phyloP scores from a whole-genome alignment of 1,140 invertebrate genomes.

The Planococcus citri region DNA sequence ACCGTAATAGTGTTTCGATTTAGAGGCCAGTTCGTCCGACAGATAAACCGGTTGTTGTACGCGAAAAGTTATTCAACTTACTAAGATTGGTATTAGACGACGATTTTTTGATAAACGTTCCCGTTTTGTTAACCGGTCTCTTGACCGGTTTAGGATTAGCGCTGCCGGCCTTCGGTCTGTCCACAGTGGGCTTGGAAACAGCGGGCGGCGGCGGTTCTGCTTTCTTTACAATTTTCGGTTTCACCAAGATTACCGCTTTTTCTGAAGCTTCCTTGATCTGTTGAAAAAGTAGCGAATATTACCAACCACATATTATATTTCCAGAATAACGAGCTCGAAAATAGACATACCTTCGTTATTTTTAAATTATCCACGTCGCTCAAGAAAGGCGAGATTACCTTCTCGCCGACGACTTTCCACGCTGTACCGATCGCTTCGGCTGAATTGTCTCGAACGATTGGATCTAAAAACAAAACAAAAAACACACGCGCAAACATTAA shows the following conservation, averaged over 20 bases:
- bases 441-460: slow-evolving; percentile 65
- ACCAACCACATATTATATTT: background rate
- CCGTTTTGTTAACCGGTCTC: slow-evolving; percentile 35
- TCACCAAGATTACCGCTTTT: slow-evolving; percentile 74
- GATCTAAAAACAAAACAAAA: slow-evolving; percentile 64
- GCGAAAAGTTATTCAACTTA: slow-evolving; percentile 11
- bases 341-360: slow-evolving; percentile 61
- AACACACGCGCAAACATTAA: slow-evolving; percentile 22
- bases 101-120: slow-evolving; percentile 31
- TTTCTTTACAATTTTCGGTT: slow-evolving; percentile 37
- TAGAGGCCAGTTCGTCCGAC: background rate
- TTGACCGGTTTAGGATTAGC: slow-evolving; percentile 42
- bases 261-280: slow-evolving; percentile 86
- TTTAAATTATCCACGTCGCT: slow-evolving; percentile 81
- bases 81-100: slow-evolving; percentile 26
- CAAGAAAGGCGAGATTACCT: slow-evolving; percentile 71
- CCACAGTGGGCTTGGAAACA: slow-evolving; percentile 37
- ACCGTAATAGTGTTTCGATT: no score
- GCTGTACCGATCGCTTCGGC: slow-evolving; percentile 87
- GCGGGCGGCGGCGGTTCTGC: slow-evolving; percentile 40
- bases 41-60: background rate
- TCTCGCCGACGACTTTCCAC: slow-evolving; percentile 88
- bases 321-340: background rate
- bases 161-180: slow-evolving; percentile 38
- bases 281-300: slow-evolving; percentile 21